Evolutionary conservation across 1,140 invertebrate genomes (phyloP).

Genomic region (Dufourea novaeangliae): DNA sequence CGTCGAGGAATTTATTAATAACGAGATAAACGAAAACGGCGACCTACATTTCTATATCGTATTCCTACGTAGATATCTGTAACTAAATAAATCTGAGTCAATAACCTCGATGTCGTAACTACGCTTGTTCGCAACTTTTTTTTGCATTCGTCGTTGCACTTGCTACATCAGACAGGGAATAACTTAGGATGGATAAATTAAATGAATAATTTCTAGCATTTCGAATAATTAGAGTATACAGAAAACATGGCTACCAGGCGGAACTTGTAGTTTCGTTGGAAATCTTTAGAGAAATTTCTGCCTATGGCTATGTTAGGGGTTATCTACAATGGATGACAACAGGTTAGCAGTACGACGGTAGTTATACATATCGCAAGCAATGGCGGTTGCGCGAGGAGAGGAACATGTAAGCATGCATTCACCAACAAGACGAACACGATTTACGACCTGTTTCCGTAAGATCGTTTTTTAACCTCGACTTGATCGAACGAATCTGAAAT

Average conservation of each 20-base stretch:
- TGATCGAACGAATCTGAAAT: neutral
- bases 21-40: constrained; percentile 10
- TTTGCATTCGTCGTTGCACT: neutral
- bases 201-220: neutral
- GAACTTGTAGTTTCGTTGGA: neutral
- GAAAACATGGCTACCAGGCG: neutral
- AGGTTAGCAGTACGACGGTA: constrained; percentile 38
- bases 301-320: neutral
- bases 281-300: constrained; percentile 23
- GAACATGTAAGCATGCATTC: neutral
- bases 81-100: constrained; percentile 9
- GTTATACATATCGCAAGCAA: constrained; percentile 34
- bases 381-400: constrained; percentile 23
- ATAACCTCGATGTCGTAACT: neutral
- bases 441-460: neutral
- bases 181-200: neutral
- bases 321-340: constrained; percentile 48
- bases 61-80: constrained; percentile 3
- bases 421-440: neutral
- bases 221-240: neutral
- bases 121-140: neutral
- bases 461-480: neutral
- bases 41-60: constrained; percentile 13
- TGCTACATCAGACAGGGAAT: neutral
- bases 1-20: neutral